These are phyloP conservation scores for Berghia stephanieae DNA, from an alignment of 1,140 invertebrate species.

Conservation along the genomic window DNA sequence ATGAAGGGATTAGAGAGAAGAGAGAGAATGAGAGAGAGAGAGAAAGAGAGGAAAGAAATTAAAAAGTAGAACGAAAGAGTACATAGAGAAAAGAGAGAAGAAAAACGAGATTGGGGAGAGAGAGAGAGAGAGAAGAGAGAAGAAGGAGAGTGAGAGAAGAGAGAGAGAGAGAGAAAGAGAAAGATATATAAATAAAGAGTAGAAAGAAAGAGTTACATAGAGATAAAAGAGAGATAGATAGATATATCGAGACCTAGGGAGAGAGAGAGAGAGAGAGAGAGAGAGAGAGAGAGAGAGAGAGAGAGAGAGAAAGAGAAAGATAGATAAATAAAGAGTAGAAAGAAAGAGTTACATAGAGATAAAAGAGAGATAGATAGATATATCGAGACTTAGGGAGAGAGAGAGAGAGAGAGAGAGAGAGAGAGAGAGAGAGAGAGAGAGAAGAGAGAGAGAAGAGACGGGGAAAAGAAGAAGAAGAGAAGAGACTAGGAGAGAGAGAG, in stretches of 20 bases:
- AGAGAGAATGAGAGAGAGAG: neutral
- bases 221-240: neutral
- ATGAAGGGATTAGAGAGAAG: no score
- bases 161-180: neutral
- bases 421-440: conserved; percentile 22
- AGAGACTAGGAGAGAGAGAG: neutral
- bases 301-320: conserved; percentile 20
- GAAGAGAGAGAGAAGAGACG: neutral
- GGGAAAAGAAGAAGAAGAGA: neutral
- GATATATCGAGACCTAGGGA: neutral
- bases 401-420: conserved; percentile 16
- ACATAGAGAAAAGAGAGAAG: no score
- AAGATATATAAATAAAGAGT: no score
- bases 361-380: neutral
- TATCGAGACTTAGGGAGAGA: neutral
- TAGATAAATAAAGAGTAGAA: conserved; percentile 2
- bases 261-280: conserved; percentile 24
- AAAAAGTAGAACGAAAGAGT: no score
- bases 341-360: neutral
- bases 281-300: conserved; percentile 26
- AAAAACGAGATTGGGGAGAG: no score
- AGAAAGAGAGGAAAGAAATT: no score
- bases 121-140: neutral
- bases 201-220: no score
- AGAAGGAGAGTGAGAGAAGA: neutral